Conservation (phyloP, 1,140 invertebrate genomes). For the Heliconius hermathena region DNA sequence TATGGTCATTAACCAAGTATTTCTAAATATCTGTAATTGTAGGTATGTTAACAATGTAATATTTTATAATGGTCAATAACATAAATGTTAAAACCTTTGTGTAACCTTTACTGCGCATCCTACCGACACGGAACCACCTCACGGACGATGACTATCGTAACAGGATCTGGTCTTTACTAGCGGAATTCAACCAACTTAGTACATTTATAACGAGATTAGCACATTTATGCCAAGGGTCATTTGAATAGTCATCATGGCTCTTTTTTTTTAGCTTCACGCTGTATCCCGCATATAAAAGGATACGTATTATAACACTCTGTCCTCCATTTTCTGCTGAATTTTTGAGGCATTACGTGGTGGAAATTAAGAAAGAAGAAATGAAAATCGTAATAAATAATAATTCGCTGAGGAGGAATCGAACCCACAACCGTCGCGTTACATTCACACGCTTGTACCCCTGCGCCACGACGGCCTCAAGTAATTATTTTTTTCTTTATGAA, state of each 20-base stretch:
- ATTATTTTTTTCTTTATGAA: background rate
- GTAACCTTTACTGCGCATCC: slow-evolving; percentile 47
- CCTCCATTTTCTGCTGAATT: no score
- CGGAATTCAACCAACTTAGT: slow-evolving; percentile 21
- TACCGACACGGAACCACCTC: slow-evolving; percentile 46
- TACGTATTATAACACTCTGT: no score
- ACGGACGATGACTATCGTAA: slow-evolving; percentile 42
- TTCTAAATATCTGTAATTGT: background rate
- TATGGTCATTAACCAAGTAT: background rate
- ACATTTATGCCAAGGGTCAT: background rate
- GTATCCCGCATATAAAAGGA: no score
- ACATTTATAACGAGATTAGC: slow-evolving; percentile 8
- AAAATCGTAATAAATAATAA: no score
- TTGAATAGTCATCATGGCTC: background rate
- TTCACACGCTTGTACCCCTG: no score
- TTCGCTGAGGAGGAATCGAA: no score
- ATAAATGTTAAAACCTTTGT: slow-evolving; percentile 39
- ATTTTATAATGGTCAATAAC: slow-evolving; percentile 21
- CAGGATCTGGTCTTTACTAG: slow-evolving; percentile 30
- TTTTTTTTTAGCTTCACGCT: background rate
- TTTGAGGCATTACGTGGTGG: no score
- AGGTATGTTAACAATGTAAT: background rate
- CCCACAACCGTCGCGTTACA: no score
- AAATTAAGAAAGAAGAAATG: no score
- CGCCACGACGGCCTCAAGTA: no score